These are phyloP conservation scores for Brassicogethes aeneus DNA, from an alignment of 2,888 invertebrate species.

Conservation along the genomic window DNA sequence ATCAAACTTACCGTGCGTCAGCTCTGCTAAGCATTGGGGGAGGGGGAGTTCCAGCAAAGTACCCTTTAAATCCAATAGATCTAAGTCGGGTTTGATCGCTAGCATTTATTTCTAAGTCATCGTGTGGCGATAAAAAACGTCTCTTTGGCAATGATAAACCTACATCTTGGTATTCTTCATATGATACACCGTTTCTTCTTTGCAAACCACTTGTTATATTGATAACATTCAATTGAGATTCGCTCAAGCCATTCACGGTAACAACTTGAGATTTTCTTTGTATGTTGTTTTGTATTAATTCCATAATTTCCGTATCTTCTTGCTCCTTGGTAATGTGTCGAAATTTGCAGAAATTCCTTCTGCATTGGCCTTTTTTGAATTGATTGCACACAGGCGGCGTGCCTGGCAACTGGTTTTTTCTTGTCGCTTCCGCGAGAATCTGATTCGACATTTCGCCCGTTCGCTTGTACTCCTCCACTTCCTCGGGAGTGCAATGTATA, in stretches of 20 bases:
- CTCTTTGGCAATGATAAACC: slow-evolving; percentile 36
- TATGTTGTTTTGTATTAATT: slow-evolving; percentile 31
- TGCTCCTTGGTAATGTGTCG: slow-evolving; percentile 37
- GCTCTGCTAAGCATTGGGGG: slow-evolving; percentile 32
- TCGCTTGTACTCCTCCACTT: slow-evolving; percentile 64
- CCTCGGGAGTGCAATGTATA: slow-evolving; percentile 67
- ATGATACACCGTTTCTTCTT: slow-evolving; percentile 25
- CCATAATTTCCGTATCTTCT: slow-evolving; percentile 37
- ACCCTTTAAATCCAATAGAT: slow-evolving; percentile 32
- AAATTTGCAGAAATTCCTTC: slow-evolving; percentile 37
- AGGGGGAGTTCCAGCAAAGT: slow-evolving; percentile 36
- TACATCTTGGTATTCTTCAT: slow-evolving; percentile 33
- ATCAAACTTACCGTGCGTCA: slow-evolving; percentile 34
- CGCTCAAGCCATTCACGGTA: slow-evolving; percentile 14
- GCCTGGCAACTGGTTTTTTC: slow-evolving; percentile 38
- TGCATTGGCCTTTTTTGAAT: slow-evolving; percentile 44
- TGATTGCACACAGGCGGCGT: slow-evolving; percentile 44
- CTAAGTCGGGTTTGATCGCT: slow-evolving; percentile 17
- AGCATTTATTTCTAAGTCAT: slow-evolving; percentile 20
- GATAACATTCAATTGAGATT: slow-evolving; percentile 15
- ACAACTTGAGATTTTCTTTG: slow-evolving; percentile 18
- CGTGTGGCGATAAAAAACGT: slow-evolving; percentile 25
- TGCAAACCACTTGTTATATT: slow-evolving; percentile 10
- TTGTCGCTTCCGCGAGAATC: slow-evolving; percentile 39
- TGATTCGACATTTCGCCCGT: slow-evolving; percentile 63